phyloP scores from a whole-genome alignment of 2,888 invertebrate genomes.

The Synergus itoensis region DNA sequence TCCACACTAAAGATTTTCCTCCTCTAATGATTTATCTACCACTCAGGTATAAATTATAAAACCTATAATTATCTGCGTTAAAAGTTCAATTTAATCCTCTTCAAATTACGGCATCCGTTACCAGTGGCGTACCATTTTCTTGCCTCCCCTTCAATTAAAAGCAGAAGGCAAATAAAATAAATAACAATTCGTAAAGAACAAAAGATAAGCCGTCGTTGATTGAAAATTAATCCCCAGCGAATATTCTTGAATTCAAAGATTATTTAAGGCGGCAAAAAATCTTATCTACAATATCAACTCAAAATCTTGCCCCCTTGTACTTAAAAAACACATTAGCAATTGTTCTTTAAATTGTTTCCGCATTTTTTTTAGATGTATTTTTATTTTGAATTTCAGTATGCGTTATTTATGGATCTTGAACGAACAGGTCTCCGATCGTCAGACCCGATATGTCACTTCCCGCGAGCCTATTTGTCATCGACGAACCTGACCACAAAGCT shows the following conservation, averaged over 20 bases:
- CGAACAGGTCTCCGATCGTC: slow-evolving; percentile 6
- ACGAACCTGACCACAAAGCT: slow-evolving; percentile 6
- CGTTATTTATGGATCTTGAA: slow-evolving; percentile 9
- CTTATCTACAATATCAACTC: background rate
- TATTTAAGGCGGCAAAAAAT: background rate
- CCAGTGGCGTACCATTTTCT: slow-evolving; percentile 31
- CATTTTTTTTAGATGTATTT: background rate
- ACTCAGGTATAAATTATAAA: slow-evolving; percentile 33
- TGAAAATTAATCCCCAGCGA: background rate
- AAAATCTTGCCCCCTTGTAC: background rate
- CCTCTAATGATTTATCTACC: slow-evolving; percentile 34
- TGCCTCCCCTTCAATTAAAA: slow-evolving; percentile 1
- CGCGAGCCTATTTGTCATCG: background rate
- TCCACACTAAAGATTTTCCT: slow-evolving; percentile 19
- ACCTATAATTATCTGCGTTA: slow-evolving; percentile 38
- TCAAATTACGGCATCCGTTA: slow-evolving; percentile 35
- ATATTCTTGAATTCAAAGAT: background rate
- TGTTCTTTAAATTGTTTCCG: slow-evolving; percentile 1
- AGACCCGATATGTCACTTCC: slow-evolving; percentile 12
- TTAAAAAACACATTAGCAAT: background rate
- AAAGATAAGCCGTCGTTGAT: background rate
- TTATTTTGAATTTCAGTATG: background rate
- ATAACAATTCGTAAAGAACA: background rate
- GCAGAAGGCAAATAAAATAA: slow-evolving; percentile 16
- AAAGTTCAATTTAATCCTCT: slow-evolving; percentile 40